These are phyloP conservation scores for Morpho deidamia DNA, from an alignment of 2,888 invertebrate species.

Conservation along the genomic window DNA sequence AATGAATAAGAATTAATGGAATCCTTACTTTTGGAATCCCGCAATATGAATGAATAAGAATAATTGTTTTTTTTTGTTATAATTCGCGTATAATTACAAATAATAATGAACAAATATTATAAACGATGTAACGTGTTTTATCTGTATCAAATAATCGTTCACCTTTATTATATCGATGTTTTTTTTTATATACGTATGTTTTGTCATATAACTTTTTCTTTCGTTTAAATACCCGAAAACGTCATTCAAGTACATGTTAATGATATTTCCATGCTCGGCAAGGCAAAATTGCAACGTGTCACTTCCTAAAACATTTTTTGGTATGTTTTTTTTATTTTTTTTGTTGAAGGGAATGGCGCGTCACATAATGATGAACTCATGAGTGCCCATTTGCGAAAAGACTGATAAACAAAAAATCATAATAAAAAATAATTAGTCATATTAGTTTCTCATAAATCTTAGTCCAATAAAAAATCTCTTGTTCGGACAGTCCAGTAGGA, in stretches of 20 bases:
- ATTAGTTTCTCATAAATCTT: no score
- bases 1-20: neutral
- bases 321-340: constrained; percentile 2
- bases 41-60: no score
- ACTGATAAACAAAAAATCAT: neutral
- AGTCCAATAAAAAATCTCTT: neutral
- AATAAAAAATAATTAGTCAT: no score
- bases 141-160: no score
- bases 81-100: no score
- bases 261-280: constrained; percentile 46
- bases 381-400: constrained; percentile 2
- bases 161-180: no score
- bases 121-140: no score
- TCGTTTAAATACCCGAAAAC: neutral
- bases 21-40: neutral
- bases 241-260: constrained; percentile 36
- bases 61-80: no score
- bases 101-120: no score
- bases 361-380: constrained; percentile 18
- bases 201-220: neutral
- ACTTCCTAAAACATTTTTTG: constrained; percentile 8
- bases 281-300: constrained; percentile 18
- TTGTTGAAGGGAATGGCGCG: constrained; percentile 15
- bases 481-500: neutral
- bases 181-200: neutral